Conservation (phyloP, 2,113 vertebrate genomes). For the Rhinoderma darwinii region DNA sequence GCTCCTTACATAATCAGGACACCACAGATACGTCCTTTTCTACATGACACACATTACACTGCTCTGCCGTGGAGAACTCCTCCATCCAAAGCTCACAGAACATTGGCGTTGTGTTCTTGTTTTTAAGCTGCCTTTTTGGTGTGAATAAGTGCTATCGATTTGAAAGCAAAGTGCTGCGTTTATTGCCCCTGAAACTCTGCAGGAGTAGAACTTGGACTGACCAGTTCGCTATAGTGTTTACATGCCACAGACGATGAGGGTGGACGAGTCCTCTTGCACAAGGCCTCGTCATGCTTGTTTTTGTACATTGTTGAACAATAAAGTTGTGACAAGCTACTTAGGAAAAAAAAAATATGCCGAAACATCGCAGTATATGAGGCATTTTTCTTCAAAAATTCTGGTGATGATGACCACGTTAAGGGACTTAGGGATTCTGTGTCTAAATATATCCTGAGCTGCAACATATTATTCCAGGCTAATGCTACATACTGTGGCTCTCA, state of each 20-base stretch:
- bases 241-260: background rate
- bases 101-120: background rate
- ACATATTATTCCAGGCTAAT: background rate
- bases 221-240: background rate
- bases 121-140: background rate
- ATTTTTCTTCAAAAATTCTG: background rate
- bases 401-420: background rate
- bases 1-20: background rate
- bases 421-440: conserved; percentile 6
- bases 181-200: conserved; percentile 28
- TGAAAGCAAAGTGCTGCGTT: conserved; percentile 23
- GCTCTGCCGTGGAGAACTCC: background rate
- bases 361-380: background rate
- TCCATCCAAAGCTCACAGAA: background rate
- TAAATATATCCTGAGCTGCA: conserved; percentile 17
- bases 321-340: conserved; percentile 24
- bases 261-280: background rate
- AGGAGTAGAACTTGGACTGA: conserved; percentile 2
- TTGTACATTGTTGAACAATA: conserved; percentile 35
- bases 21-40: background rate
- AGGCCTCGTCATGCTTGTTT: conserved; percentile 41
- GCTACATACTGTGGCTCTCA: background rate
- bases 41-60: background rate
- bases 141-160: conserved; percentile 14
- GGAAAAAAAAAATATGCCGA: conserved; percentile 19